Evolutionary conservation across 2,797 vertebrate genomes (phyloP).

Genomic region (Sebastes cheni): DNA sequence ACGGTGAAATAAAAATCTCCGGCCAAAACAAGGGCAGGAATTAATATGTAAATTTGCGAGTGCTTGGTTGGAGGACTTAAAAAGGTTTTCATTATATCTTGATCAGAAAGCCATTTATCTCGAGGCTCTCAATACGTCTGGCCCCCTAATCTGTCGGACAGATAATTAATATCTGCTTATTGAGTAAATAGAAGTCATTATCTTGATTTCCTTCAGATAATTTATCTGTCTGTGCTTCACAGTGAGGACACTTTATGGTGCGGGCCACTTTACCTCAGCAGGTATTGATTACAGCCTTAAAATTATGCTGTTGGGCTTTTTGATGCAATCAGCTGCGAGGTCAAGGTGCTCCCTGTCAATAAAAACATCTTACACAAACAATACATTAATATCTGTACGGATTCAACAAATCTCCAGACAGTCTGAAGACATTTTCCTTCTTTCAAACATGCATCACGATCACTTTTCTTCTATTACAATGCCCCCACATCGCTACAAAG

Average conservation of each 20-base stretch:
- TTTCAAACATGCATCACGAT: conserved; percentile 13
- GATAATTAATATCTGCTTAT: conserved; percentile 83
- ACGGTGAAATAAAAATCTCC: conserved; percentile 28
- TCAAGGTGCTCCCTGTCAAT: conserved; percentile 25
- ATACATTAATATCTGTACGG: background rate
- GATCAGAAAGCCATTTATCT: conserved; percentile 77
- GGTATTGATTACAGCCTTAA: conserved; percentile 63
- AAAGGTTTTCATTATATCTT: conserved; percentile 76
- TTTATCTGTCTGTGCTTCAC: conserved; percentile 68
- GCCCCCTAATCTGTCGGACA: conserved; percentile 69
- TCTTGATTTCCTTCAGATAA: conserved; percentile 74
- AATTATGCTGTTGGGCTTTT: conserved; percentile 20
- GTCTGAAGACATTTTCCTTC: background rate
- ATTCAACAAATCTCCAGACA: background rate
- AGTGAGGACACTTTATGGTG: conserved; percentile 47
- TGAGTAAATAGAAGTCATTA: conserved; percentile 82
- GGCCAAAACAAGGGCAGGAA: conserved; percentile 47
- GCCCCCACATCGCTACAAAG: conserved; percentile 40
- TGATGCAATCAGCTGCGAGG: conserved; percentile 15
- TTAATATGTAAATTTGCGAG: conserved; percentile 59
- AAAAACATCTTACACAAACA: background rate
- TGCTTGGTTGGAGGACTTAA: conserved; percentile 55
- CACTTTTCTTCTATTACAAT: conserved; percentile 29
- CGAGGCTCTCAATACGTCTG: conserved; percentile 65
- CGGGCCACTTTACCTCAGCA: conserved; percentile 54